These are phyloP conservation scores for Protobothrops flavoviridis DNA, from an alignment of 2,113 vertebrate species.

Conservation along the genomic window DNA sequence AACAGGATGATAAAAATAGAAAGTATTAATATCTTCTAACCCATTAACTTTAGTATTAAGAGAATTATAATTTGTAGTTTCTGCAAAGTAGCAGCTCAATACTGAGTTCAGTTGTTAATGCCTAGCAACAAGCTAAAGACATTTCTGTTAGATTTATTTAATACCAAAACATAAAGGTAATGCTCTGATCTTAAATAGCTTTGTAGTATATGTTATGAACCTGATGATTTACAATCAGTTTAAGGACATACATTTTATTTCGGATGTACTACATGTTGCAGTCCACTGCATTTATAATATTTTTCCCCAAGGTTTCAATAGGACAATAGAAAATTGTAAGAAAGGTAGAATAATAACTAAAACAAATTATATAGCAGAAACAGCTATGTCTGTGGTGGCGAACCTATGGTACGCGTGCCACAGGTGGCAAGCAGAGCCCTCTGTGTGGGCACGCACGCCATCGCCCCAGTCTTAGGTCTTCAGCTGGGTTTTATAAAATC, in stretches of 20 bases:
- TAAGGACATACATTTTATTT: background rate
- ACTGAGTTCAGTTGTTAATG: constrained; percentile 6
- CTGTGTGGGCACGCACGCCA: too few species aligned
- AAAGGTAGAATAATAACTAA: background rate
- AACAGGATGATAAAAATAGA: constrained; percentile 6
- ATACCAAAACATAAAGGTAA: constrained; percentile 1
- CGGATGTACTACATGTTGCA: background rate
- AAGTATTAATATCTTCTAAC: constrained; percentile 7
- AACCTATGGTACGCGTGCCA: too few species aligned
- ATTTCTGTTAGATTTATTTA: background rate
- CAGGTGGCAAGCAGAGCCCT: too few species aligned
- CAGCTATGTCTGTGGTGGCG: background rate
- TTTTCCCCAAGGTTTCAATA: background rate
- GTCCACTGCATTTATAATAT: background rate
- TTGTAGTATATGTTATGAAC: background rate
- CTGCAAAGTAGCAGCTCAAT: background rate
- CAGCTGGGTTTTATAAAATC: too few species aligned
- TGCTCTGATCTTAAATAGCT: background rate
- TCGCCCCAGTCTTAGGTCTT: too few species aligned
- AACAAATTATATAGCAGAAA: background rate
- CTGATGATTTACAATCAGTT: background rate
- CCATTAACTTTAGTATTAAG: constrained; percentile 1
- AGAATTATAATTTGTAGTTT: background rate
- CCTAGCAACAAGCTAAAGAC: constrained; percentile 27
- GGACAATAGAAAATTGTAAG: background rate